Evolutionary conservation across 2,888 invertebrate genomes (phyloP).

Genomic region (Cataglyphis livida): DNA sequence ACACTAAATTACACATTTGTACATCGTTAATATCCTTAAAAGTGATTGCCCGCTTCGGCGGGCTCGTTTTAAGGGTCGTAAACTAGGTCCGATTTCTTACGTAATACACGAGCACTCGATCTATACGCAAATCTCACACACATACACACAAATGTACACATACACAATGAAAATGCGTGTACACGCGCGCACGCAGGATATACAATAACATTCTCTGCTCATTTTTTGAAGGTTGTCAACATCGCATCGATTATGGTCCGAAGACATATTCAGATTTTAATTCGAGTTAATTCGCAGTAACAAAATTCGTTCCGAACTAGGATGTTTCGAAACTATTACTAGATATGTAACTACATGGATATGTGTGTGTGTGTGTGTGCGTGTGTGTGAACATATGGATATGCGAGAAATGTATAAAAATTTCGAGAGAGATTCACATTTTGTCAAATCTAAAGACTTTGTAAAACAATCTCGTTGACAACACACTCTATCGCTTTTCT

Average conservation of each 20-base stretch:
- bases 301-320: not conserved
- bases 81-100: constrained; percentile 49
- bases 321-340: constrained; percentile 7
- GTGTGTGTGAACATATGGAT: not conserved
- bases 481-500: constrained; percentile 47
- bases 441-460: constrained; percentile 60
- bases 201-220: constrained; percentile 45
- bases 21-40: constrained; percentile 77
- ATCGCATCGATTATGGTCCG: constrained; percentile 2
- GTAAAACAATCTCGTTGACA: constrained; percentile 49
- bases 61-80: constrained; percentile 49
- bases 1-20: constrained; percentile 81
- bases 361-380: not conserved
- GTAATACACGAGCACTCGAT: constrained; percentile 41
- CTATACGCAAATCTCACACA: constrained; percentile 41
- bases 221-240: constrained; percentile 37
- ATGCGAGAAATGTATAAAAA: not conserved
- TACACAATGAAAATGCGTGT: constrained; percentile 25
- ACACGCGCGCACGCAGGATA: constrained; percentile 50
- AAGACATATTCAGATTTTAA: constrained; percentile 27
- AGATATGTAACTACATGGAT: constrained; percentile 26
- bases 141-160: constrained; percentile 42
- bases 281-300: constrained; percentile 17
- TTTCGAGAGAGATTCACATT: constrained; percentile 27
- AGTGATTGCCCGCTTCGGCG: constrained; percentile 49